A percentile compares a stretch with the other conserved stretches of the same genome.
phyloP scores from a whole-genome alignment of 2,888 invertebrate genomes.

The Eurois occulta region DNA sequence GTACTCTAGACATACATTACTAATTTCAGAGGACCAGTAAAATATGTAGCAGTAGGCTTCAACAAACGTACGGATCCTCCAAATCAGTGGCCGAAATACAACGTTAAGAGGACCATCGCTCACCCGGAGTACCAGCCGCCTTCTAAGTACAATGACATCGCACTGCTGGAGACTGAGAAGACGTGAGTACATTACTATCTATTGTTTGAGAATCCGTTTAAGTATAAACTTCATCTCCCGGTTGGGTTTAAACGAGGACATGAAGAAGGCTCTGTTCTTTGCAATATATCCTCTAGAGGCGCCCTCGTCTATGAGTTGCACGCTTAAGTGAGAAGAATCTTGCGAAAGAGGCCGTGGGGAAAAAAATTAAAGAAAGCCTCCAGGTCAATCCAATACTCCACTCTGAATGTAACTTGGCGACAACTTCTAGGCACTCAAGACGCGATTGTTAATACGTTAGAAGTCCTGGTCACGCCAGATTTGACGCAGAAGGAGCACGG shows the following conservation, averaged over 20 bases:
- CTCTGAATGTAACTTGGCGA: not conserved
- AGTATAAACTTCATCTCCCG: not conserved
- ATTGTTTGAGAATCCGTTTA: too few species aligned
- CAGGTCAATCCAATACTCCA: not conserved
- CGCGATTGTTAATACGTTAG: not conserved
- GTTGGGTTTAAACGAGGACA: not conserved
- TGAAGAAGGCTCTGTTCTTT: not conserved
- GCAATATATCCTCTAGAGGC: not conserved
- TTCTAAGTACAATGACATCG: slow-evolving; percentile 64
- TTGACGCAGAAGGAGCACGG: not conserved
- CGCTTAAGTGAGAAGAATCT: not conserved
- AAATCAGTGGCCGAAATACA: slow-evolving; percentile 51
- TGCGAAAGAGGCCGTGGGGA: not conserved
- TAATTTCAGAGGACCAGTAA: slow-evolving; percentile 64
- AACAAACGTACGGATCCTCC: slow-evolving; percentile 64
- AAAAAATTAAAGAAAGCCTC: not conserved
- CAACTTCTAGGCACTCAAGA: not conserved
- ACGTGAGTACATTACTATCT: slow-evolving; percentile 27
- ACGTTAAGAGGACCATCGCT: slow-evolving; percentile 40
- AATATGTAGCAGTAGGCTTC: slow-evolving; percentile 45
- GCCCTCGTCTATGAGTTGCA: not conserved
- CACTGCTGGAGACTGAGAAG: slow-evolving; percentile 52
- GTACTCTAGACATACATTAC: not conserved
- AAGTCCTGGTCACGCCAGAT: not conserved
- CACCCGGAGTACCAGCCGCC: slow-evolving; percentile 63